A percentile compares a stretch with the other conserved stretches of the same genome.
These are phyloP conservation scores for Argynnis bischoffii DNA, from an alignment of 2,888 invertebrate species.

Conservation along the genomic window DNA sequence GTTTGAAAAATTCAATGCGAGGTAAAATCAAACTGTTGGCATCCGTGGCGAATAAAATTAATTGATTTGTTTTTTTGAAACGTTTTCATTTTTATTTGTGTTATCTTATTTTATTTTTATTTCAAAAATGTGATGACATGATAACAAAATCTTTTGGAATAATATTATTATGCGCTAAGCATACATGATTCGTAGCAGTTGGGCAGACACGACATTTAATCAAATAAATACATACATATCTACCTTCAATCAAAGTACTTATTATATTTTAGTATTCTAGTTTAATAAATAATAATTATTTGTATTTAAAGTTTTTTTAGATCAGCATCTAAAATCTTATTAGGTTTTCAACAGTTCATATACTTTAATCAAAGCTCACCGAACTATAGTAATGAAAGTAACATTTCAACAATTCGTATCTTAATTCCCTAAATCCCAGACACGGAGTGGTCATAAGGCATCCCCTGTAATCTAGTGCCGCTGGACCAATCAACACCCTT, in stretches of 20 bases:
- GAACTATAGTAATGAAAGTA: constrained; percentile 1
- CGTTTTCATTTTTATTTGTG: constrained; percentile 40
- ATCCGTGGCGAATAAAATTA: constrained; percentile 78
- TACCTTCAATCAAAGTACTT: too few species aligned
- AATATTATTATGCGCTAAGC: too few species aligned
- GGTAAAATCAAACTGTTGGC: constrained; percentile 65
- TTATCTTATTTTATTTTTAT: constrained; percentile 19
- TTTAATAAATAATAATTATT: too few species aligned
- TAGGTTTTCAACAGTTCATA: too few species aligned
- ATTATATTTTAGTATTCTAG: too few species aligned
- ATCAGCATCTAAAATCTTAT: too few species aligned
- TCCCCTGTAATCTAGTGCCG: constrained; percentile 72
- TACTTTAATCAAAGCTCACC: not conserved
- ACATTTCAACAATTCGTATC: constrained; percentile 25
- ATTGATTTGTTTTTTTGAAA: constrained; percentile 76
- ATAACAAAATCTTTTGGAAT: not conserved
- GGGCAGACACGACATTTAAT: too few species aligned
- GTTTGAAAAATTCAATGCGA: constrained; percentile 63
- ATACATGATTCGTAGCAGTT: too few species aligned
- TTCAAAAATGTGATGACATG: constrained; percentile 8
- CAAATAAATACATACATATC: too few species aligned
- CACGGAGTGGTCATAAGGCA: constrained; percentile 68
- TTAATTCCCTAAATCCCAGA: constrained; percentile 68
- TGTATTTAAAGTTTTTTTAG: too few species aligned
- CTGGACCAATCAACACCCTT: constrained; percentile 74